Evolutionary conservation across 2,888 invertebrate genomes (phyloP), one percentile per base, ranked within the genome.

Genomic region (Antitype chi): DNA sequence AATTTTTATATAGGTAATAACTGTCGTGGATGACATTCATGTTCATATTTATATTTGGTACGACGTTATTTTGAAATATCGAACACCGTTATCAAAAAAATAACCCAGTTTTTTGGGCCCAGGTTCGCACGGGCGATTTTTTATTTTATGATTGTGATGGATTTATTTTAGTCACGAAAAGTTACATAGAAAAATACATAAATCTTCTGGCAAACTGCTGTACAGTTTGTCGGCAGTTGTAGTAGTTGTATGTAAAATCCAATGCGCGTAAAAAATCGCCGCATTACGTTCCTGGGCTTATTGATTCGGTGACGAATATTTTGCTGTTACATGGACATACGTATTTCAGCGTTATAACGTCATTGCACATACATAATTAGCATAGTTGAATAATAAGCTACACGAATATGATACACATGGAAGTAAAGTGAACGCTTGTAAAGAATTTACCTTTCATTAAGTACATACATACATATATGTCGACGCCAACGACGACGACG

Each of bases 1-100:
- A 80, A 80, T 80, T 80, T 74, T 70, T 80, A 74, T 80, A 66
- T 49, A 25, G 69, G 64, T 66, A 70, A 81, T 80, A 80, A 75
- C 75, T 80, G 81, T 80, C 81, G 28, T 28, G 64, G 53, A n/a
- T 60, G 74, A 70, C 80, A 74, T 69, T 80, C 64, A 69, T 69
- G 38, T 59, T 74, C 43, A 55, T 75, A 63, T 71, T 71, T 78
- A 66, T 60, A 55, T 74, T 80, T 62, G 20, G 5, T 64, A 15
- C 59, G 49, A 60, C 55, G 6, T 57, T 64, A 73, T 67, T 78
- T 60, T 47, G 32, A 49, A 47, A 67, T 60, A 52, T 53, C 43
- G 47, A 53, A 71, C 4, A 32, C 64, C 59, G 17, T 52, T 78
- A 78, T 79, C 52, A 25, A 74, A 64, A 64, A 20, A 15, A 70